Evolutionary conservation across 2,797 vertebrate species (phyloP).

Genomic region (Artibeus lituratus): DNA sequence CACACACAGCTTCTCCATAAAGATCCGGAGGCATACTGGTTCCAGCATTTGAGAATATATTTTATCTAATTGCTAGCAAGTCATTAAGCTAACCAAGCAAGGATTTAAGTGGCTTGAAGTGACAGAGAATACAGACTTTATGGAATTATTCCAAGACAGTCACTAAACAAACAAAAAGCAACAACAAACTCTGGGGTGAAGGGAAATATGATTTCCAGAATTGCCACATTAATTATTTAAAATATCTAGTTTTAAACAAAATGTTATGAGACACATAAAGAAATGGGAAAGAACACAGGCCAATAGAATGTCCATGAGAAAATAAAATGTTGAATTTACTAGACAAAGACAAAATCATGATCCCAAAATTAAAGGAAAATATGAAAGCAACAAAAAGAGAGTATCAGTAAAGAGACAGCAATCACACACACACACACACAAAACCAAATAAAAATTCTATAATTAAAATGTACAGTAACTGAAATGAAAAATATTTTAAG

Average conservation of each 20-base stretch:
- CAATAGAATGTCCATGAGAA: not conserved
- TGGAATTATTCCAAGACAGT: not conserved
- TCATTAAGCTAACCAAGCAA: not conserved
- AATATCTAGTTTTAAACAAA: not conserved
- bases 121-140: not conserved
- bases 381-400: not conserved
- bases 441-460: not conserved
- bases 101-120: not conserved
- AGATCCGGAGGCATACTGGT: not conserved
- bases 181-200: not conserved
- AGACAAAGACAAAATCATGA: not conserved
- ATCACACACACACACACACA: not conserved
- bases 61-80: not conserved
- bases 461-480: not conserved
- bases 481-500: not conserved
- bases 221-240: not conserved
- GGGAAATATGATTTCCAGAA: not conserved
- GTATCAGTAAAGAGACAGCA: not conserved
- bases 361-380: not conserved
- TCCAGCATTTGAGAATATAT: not conserved
- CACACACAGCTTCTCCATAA: not conserved
- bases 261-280: not conserved
- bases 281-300: not conserved
- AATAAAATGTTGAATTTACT: not conserved
- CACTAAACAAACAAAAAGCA: not conserved